phyloP scores from a whole-genome alignment of 2,888 invertebrate genomes.

The Miltochrista miniata region DNA sequence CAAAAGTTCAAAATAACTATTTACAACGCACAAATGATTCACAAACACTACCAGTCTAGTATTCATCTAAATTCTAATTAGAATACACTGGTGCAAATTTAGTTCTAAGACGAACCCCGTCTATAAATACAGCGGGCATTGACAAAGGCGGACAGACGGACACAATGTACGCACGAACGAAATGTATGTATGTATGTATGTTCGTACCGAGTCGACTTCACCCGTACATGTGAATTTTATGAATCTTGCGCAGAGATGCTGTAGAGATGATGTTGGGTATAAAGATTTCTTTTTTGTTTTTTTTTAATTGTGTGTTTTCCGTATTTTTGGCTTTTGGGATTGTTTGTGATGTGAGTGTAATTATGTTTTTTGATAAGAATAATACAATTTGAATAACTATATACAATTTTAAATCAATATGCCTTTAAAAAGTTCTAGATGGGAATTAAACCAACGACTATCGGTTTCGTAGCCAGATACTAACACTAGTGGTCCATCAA shows the following conservation, averaged over 20 bases:
- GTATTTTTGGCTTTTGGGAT: too few species aligned
- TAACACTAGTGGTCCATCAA: too few species aligned
- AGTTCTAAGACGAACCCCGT: slow-evolving; percentile 24
- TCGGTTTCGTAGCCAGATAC: too few species aligned
- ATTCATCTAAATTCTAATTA: slow-evolving; percentile 24
- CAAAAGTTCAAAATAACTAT: too few species aligned
- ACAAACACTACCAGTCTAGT: slow-evolving; percentile 1
- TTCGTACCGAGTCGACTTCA: slow-evolving; percentile 58
- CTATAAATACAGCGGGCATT: slow-evolving; percentile 36
- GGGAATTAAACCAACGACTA: too few species aligned
- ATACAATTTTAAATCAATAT: too few species aligned
- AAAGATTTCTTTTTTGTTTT: background rate
- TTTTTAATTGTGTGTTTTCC: too few species aligned
- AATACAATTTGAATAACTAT: too few species aligned
- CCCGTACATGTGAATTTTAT: slow-evolving; percentile 80
- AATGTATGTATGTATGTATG: slow-evolving; percentile 48
- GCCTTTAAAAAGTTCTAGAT: too few species aligned
- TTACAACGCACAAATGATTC: background rate
- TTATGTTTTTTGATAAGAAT: too few species aligned
- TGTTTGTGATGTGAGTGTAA: too few species aligned
- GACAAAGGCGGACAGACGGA: slow-evolving; percentile 38
- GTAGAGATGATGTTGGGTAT: slow-evolving; percentile 45
- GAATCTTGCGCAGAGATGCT: slow-evolving; percentile 52
- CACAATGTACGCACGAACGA: slow-evolving; percentile 66
- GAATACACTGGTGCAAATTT: slow-evolving; percentile 24